Percentiles rank a stretch among this genome's conserved stretches.
Evolutionary conservation across 2,797 vertebrate species (phyloP).

Genomic region (Spondyliosoma cantharus): DNA sequence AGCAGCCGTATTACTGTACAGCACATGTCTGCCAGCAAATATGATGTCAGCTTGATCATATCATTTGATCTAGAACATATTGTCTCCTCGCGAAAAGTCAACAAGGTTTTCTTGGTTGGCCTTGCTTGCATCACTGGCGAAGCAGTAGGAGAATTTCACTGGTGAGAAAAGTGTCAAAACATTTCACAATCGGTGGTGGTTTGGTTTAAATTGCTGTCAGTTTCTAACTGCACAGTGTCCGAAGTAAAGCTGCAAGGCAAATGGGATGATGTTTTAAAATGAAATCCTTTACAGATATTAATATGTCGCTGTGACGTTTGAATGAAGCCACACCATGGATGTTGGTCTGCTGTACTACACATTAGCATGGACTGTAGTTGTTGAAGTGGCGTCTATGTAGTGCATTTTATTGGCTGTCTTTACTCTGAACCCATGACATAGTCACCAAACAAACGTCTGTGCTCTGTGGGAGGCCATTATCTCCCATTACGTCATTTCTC

Average conservation of each 20-base stretch:
- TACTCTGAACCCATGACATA: constrained; percentile 37
- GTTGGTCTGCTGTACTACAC: not conserved
- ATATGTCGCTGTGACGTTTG: constrained; percentile 28
- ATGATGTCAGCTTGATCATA: constrained; percentile 34
- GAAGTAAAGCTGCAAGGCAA: not conserved
- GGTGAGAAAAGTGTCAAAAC: constrained; percentile 14
- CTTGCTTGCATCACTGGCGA: constrained; percentile 21
- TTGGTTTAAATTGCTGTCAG: constrained; percentile 6
- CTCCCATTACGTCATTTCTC: constrained; percentile 36
- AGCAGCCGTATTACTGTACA: not conserved
- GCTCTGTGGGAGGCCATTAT: constrained; percentile 14
- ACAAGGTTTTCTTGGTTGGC: constrained; percentile 16
- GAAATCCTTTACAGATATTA: constrained; percentile 23
- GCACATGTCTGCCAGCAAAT: constrained; percentile 15
- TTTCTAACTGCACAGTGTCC: constrained; percentile 6
- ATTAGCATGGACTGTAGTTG: not conserved
- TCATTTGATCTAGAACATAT: constrained; percentile 39
- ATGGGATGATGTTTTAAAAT: constrained; percentile 27
- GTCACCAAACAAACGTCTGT: constrained; percentile 12
- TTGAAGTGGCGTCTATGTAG: not conserved
- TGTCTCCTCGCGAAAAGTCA: constrained; percentile 28
- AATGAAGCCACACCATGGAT: constrained; percentile 20
- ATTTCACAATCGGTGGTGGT: constrained; percentile 1
- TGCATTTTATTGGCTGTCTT: constrained; percentile 15
- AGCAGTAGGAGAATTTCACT: constrained; percentile 18